Conservation (phyloP, 2,113 vertebrate species). For the Tragelaphus imberbis region DNA sequence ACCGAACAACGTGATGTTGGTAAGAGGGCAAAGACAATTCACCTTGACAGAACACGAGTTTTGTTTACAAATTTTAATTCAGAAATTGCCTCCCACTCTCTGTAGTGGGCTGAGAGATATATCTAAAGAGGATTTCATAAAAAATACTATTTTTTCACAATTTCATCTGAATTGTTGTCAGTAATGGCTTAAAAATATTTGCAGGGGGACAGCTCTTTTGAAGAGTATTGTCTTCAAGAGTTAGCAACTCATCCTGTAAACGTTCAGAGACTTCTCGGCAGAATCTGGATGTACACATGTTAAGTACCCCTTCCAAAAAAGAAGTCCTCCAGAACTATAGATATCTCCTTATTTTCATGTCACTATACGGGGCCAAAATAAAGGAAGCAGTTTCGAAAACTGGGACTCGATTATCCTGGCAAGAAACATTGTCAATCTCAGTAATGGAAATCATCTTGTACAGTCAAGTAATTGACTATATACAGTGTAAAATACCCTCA, state of each 20-base stretch:
- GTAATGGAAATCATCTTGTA: conserved; percentile 34
- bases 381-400: not conserved
- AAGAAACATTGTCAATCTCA: conserved; percentile 35
- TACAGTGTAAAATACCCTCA: conserved; percentile 60
- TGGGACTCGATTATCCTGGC: not conserved
- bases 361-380: not conserved
- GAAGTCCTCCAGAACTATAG: not conserved
- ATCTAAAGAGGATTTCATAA: not conserved
- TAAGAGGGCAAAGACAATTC: not conserved
- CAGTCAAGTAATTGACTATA: conserved; percentile 55
- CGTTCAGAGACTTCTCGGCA: not conserved
- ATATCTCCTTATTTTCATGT: not conserved
- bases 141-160: not conserved
- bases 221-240: not conserved
- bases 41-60: accelerated
- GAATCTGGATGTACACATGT: not conserved
- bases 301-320: too few relatives aligned
- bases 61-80: not conserved
- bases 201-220: not conserved
- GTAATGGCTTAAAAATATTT: not conserved
- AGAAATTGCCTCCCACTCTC: not conserved
- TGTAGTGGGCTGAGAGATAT: not conserved
- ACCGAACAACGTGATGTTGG: not conserved
- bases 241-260: not conserved
- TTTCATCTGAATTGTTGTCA: not conserved